A percentile compares a stretch with the other conserved stretches of the same genome.
phyloP scores from a whole-genome alignment of 2,113 vertebrate species.

The Ptilonorhynchus violaceus region DNA sequence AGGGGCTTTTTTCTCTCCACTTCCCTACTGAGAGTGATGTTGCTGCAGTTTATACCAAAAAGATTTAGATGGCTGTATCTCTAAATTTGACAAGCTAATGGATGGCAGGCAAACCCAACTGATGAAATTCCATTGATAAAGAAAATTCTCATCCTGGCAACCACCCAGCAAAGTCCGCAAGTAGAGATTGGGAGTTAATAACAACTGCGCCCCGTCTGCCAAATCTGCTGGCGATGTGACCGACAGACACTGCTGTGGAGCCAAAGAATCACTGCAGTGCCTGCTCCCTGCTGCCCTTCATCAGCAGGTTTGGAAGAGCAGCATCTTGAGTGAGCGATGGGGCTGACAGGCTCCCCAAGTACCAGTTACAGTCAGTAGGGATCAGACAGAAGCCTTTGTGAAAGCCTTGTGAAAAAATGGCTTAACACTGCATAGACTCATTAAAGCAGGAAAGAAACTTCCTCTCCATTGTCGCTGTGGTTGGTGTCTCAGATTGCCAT shows the following conservation, averaged over 20 bases:
- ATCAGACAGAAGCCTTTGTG: neutral
- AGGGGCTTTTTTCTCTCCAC: neutral
- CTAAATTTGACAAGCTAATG: neutral
- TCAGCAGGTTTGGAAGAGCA: neutral
- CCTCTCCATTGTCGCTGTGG: neutral
- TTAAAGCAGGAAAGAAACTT: neutral
- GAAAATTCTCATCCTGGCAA: neutral
- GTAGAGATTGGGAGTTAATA: neutral
- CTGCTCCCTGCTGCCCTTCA: neutral
- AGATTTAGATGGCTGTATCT: neutral
- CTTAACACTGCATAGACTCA: neutral
- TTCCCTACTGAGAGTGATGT: neutral
- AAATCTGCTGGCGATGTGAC: neutral
- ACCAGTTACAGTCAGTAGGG: neutral
- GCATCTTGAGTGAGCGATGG: accelerated
- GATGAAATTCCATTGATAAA: neutral
- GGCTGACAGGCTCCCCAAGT: neutral
- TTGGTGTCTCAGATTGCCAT: neutral
- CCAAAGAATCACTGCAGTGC: neutral
- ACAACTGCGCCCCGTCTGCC: neutral
- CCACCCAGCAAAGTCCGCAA: neutral
- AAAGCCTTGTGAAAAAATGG: neutral
- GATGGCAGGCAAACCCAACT: neutral
- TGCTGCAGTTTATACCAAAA: neutral
- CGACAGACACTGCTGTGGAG: neutral